Base-by-base conservation (phyloP, 2,888 invertebrate species). In the Oasisia sp. region DNA sequence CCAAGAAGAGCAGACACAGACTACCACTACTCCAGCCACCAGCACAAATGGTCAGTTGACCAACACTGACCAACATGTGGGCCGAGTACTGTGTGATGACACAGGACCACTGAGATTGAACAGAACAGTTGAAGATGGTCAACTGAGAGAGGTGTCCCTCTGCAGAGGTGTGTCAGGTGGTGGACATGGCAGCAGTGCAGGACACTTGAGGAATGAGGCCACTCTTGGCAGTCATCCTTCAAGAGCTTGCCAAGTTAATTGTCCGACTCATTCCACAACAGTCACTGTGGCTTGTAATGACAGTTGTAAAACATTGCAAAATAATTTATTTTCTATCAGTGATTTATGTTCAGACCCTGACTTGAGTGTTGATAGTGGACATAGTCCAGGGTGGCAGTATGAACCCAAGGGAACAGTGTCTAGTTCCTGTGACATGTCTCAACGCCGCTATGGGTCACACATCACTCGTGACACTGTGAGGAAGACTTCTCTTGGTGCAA, bases 271-370 rank as follows among this genome's bases (percentile, higher is more conserved):
- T 74, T 19, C 7, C 74, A 74, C 74, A 74, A 27, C 74, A 74
- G 19, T 7, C 27, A n/a, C 74, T 74, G 27, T 74, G 74, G 74
- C 74, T 74, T 74, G 27, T 74, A 27, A 74, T 74, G n/a, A 19
- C 74, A 74, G 19, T 74, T 19, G 7, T n/a, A 74, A 74, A 74
- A 27, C 74, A 74, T 27, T 74, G 27, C 74, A 74, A 74, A 74
- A 74, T 74, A 74, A 74, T 74, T n/a, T 74, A 74, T 74, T 74
- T 74, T 74, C 74, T 27, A 74, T 74, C 74, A n/a, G 74, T 74
- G 74, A 74, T n/a, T 74, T 74, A 27, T 19, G 74, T 74, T 74
- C 74, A 74, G 74, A 74, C 74, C 74, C 14, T 74, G 74, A 74
- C 74, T 74, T 74, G 74, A 74, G 74, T 74, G 19, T 74, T 74